Percentiles rank a stretch among this genome's conserved stretches.
phyloP scores from a whole-genome alignment of 2,888 invertebrate species.

The Chesias legatella region DNA sequence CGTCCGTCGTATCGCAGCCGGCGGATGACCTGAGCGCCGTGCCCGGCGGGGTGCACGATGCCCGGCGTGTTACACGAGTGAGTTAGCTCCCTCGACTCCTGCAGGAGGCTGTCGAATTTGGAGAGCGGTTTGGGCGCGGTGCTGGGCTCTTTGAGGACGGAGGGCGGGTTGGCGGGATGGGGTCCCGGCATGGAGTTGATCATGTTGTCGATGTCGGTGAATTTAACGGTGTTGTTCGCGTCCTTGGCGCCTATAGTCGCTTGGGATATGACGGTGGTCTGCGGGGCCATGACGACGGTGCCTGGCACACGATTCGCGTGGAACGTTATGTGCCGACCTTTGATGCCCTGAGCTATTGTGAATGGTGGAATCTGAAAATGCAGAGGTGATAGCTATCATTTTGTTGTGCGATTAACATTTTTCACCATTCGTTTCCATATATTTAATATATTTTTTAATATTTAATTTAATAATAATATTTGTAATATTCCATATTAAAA shows the following conservation, averaged over 20 bases:
- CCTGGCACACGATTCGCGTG: constrained; percentile 60
- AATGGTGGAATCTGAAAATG: constrained; percentile 49
- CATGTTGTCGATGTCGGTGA: constrained; percentile 62
- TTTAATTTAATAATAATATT: no score
- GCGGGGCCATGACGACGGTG: constrained; percentile 68
- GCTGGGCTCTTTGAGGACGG: constrained; percentile 56
- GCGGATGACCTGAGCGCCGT: constrained; percentile 70
- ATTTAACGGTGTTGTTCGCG: constrained; percentile 49
- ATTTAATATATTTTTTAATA: no score
- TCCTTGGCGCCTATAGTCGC: constrained; percentile 46
- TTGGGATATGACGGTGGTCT: constrained; percentile 68
- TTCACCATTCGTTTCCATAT: no score
- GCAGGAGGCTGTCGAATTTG: constrained; percentile 57
- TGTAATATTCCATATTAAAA: no score
- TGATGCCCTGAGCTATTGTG: constrained; percentile 54
- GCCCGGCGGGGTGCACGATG: constrained; percentile 60
- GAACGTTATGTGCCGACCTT: constrained; percentile 65
- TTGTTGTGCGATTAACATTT: no score
- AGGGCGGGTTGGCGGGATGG: constrained; percentile 34
- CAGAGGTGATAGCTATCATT: background rate
- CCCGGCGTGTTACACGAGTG: constrained; percentile 59
- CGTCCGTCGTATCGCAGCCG: constrained; percentile 53
- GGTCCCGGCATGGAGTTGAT: constrained; percentile 50
- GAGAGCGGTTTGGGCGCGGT: constrained; percentile 32
- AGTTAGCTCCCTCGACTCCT: constrained; percentile 58